These are phyloP conservation scores for Mastacembelus armatus DNA, from an alignment of 2,797 vertebrate species.

Conservation along the genomic window DNA sequence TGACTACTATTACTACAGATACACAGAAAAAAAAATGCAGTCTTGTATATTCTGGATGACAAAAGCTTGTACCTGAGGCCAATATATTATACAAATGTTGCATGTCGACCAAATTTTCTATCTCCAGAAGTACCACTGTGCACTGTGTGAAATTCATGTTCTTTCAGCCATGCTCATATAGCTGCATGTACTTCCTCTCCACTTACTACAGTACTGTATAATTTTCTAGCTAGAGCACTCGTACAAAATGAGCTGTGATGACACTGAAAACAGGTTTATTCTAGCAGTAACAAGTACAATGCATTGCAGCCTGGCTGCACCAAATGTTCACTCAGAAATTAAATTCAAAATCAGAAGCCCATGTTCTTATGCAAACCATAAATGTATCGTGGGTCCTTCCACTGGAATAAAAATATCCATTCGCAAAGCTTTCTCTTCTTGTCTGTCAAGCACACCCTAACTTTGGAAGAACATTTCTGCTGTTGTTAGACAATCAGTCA, in stretches of 20 bases:
- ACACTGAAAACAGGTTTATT: constrained; percentile 30
- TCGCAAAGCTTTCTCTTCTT: not conserved
- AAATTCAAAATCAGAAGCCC: not conserved
- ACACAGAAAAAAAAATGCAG: too few relatives aligned
- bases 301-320: constrained; percentile 7
- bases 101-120: not conserved
- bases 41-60: not conserved
- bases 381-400: not conserved
- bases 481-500: not conserved
- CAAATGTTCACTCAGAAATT: constrained; percentile 15
- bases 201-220: not conserved
- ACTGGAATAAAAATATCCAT: constrained; percentile 1
- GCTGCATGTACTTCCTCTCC: not conserved
- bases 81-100: not conserved
- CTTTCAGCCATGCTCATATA: not conserved
- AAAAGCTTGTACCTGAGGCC: not conserved
- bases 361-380: constrained; percentile 6
- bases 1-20: too few relatives aligned
- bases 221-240: constrained; percentile 19
- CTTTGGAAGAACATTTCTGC: not conserved
- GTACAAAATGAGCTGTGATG: constrained; percentile 18
- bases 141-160: not conserved
- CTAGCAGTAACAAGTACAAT: not conserved
- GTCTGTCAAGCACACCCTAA: not conserved
- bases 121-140: not conserved